Percentiles rank a stretch among this genome's conserved stretches.
Evolutionary conservation across 2,888 invertebrate genomes (phyloP).

Genomic region (Teinopalpus imperialis): DNA sequence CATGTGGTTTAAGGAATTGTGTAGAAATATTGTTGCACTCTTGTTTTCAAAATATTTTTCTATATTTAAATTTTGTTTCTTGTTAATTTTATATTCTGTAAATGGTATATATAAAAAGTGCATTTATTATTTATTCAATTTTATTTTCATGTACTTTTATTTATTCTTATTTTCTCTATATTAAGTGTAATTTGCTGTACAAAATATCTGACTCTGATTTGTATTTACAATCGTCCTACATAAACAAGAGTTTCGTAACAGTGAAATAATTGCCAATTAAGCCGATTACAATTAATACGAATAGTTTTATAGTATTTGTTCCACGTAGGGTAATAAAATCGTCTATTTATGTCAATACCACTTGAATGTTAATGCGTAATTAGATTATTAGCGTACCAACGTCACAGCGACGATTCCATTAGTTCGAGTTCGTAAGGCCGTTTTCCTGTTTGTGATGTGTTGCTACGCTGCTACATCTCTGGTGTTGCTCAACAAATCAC

Average conservation of each 20-base stretch:
- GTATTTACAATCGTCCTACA: not conserved
- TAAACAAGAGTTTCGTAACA: not conserved
- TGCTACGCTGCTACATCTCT: slow-evolving; percentile 11
- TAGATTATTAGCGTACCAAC: slow-evolving; percentile 20
- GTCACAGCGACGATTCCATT: slow-evolving; percentile 17
- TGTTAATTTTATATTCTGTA: too few relatives aligned
- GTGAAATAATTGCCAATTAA: slow-evolving; percentile 21
- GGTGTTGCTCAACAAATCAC: too few relatives aligned
- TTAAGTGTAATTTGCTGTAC: too few relatives aligned
- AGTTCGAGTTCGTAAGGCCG: not conserved
- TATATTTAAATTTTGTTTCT: too few relatives aligned
- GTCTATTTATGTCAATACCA: slow-evolving; percentile 22
- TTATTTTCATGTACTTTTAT: too few relatives aligned
- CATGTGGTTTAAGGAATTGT: too few relatives aligned
- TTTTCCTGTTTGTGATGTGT: slow-evolving; percentile 21
- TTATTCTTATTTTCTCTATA: too few relatives aligned
- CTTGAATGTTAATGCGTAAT: slow-evolving; percentile 19
- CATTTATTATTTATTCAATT: too few relatives aligned
- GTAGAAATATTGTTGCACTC: too few relatives aligned
- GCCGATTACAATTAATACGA: slow-evolving; percentile 4
- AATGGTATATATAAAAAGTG: too few relatives aligned
- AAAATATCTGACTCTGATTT: too few relatives aligned
- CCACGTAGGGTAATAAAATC: slow-evolving; percentile 16
- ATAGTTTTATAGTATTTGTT: slow-evolving; percentile 12
- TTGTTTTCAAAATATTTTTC: too few relatives aligned